Evolutionary conservation across 2,113 vertebrate species (phyloP), one percentile per base, ranked within the genome.

Genomic region (Salvelinus fontinalis): DNA sequence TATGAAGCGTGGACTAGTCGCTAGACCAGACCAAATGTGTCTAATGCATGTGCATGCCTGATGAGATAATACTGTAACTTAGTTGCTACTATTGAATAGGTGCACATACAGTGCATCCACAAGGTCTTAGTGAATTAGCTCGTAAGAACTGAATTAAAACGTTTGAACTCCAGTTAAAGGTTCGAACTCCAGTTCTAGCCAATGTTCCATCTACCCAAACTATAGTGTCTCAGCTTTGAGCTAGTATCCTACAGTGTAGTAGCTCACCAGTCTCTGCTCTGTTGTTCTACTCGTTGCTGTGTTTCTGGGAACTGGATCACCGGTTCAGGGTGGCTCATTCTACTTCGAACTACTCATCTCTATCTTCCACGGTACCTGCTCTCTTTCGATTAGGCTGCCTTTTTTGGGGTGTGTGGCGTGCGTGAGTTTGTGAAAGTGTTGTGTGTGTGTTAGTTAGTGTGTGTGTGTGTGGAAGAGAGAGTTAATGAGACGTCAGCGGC

Each of bases 351-450:
- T 12, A 24, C 49, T 62, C 79, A 80, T 76, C 84, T 89, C 86
- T 77, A 70, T 87, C 82, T 84, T 85, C 78, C 81, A 82, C 80
- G 60, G 72, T 67, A 70, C 24, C 24, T 74, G 59, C 71, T 81
- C 75, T 80, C 85, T 86, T 89, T 76, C 70, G 81, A 89, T 88
- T 84, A 70, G 39, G 27, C 81, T 78, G 79, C 78, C 65, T 81
- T 75, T 22, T 26, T 79, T 0, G 31, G 81, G 75, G 75, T 18
- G 81, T 0, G 48, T 9, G 49, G 20, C n/a, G 13, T 14, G 62
- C 2, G 51, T 27, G 49, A 8, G 60, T 65, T 48, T 3, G 20
- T 14, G 39, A 26, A 11, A n/a, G 49, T n/a, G 27, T 67, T 66
- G 34, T 66, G 31, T 34, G 71, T 49, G 67, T 9, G 7, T 44